Conservation (phyloP, 2,113 vertebrate species). For the Ifrita kowaldi region DNA sequence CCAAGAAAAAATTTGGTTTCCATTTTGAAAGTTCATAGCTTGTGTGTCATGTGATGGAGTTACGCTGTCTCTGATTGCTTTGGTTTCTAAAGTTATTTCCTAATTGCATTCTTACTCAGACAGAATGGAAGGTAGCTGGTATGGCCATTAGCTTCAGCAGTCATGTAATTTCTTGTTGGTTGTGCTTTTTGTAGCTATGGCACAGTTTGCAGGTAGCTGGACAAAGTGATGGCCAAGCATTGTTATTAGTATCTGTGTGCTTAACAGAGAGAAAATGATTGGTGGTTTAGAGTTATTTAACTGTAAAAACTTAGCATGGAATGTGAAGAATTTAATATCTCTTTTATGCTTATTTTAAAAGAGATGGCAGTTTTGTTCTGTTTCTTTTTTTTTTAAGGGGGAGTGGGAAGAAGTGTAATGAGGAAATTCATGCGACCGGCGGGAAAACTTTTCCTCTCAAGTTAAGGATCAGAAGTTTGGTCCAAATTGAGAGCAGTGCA, state of each 20-base stretch:
- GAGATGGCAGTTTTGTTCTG: background rate
- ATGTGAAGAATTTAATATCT: background rate
- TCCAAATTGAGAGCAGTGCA: background rate
- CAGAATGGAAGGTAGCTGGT: background rate
- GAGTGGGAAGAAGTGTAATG: background rate
- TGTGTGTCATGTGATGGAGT: background rate
- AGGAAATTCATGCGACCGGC: background rate
- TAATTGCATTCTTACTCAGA: background rate
- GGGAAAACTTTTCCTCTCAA: background rate
- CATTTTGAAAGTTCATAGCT: background rate
- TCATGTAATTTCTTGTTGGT: background rate
- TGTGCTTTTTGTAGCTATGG: background rate
- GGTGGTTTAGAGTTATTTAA: background rate
- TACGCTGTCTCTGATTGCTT: background rate
- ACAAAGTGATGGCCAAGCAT: background rate
- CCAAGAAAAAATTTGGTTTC: background rate
- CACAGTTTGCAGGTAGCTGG: background rate
- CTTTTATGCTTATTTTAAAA: background rate
- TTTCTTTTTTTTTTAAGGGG: background rate
- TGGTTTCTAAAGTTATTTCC: background rate
- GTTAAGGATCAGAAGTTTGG: background rate
- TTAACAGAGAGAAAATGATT: background rate
- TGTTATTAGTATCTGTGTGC: background rate
- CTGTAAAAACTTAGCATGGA: background rate
- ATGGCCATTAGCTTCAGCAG: background rate